phyloP scores from a whole-genome alignment of 2,888 invertebrate species.

The Tenthredo mesomela region DNA sequence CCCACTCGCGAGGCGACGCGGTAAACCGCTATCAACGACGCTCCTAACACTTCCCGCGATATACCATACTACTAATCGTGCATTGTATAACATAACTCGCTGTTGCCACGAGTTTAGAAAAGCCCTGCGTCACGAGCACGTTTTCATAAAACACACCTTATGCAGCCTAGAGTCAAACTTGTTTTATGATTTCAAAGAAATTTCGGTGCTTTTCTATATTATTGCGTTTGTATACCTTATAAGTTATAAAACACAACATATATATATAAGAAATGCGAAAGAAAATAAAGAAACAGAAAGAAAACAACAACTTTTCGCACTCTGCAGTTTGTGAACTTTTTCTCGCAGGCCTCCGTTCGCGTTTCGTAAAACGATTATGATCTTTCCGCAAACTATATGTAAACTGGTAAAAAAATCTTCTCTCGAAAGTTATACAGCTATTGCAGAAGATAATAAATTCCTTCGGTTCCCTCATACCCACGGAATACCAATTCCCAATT shows the following conservation, averaged over 20 bases:
- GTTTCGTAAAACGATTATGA: not conserved
- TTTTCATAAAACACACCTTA: slow-evolving; percentile 16
- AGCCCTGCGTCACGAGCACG: slow-evolving; percentile 26
- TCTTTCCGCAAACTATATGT: not conserved
- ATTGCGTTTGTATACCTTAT: not conserved
- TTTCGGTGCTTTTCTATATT: not conserved
- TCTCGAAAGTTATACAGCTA: not conserved
- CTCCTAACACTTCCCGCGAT: not conserved
- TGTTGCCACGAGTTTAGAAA: slow-evolving; percentile 16
- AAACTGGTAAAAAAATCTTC: not conserved
- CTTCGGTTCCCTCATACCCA: not conserved
- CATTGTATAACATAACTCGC: slow-evolving; percentile 14
- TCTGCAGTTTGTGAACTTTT: too few species aligned
- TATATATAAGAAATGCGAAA: too few species aligned
- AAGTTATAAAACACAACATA: too few species aligned
- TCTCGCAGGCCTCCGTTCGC: not conserved
- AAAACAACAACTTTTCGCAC: not conserved
- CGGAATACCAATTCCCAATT: slow-evolving; percentile 25
- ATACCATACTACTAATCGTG: not conserved
- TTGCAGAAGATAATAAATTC: not conserved
- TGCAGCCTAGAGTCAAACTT: not conserved
- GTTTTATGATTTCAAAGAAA: not conserved
- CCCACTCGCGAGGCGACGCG: slow-evolving; percentile 27
- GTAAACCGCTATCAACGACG: not conserved
- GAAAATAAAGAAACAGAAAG: too few species aligned